Conservation (phyloP, 2,888 invertebrate species). For the Schizaphis graminum region DNA sequence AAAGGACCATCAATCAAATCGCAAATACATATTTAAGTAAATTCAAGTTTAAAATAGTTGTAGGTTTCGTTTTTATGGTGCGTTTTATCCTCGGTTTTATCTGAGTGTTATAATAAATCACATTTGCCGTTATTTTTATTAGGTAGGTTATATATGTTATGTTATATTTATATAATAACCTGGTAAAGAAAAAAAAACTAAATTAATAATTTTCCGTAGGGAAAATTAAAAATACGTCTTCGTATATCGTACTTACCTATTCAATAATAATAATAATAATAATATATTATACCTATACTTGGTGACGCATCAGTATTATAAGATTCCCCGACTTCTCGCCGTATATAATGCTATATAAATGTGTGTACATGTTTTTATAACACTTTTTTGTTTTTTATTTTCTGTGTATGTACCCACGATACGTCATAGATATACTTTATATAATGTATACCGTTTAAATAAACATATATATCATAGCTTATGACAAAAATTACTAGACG, state of each 20-base stretch:
- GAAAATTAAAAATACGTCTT: background rate
- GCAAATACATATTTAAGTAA: background rate
- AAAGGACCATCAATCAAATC: background rate
- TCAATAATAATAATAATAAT: background rate
- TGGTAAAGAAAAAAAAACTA: background rate
- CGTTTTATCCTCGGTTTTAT: background rate
- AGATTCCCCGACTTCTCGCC: background rate
- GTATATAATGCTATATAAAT: background rate
- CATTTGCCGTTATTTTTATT: background rate
- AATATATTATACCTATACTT: background rate
- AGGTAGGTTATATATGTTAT: background rate
- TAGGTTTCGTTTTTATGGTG: background rate
- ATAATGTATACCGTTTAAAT: background rate
- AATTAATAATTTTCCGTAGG: background rate
- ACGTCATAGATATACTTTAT: background rate
- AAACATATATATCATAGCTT: background rate
- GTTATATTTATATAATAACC: background rate
- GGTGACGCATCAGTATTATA: conserved; percentile 5
- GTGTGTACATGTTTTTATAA: background rate
- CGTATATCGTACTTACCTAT: background rate
- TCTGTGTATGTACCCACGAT: background rate
- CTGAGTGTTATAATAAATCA: background rate
- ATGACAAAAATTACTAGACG: conserved; percentile 39
- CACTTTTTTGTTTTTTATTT: background rate
- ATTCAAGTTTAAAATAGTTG: background rate